Conservation (phyloP, 2,797 vertebrate genomes). For the Galaxias olidus region DNA sequence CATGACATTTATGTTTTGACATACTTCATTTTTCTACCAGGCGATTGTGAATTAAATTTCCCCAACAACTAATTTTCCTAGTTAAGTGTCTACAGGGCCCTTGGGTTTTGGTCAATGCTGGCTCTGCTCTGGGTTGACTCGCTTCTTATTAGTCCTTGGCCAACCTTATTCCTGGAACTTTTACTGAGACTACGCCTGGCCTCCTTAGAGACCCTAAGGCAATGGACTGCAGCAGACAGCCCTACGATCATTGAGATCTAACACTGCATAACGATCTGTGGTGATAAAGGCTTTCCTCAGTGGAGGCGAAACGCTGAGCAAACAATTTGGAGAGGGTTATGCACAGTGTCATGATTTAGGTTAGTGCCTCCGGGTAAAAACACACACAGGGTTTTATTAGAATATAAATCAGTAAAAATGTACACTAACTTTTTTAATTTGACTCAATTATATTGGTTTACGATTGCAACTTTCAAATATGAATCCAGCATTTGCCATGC, state of each 20-base stretch:
- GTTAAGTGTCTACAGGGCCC: not conserved
- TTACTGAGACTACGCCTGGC: not conserved
- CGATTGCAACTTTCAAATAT: too few species aligned
- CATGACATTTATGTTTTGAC: too few species aligned
- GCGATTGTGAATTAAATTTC: too few species aligned
- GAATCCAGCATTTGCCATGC: too few species aligned
- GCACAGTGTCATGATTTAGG: not conserved
- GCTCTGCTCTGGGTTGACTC: not conserved
- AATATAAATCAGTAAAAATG: too few species aligned
- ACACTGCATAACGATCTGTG: not conserved
- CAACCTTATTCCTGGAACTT: not conserved
- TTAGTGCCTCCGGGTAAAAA: not conserved
- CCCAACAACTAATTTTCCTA: too few species aligned
- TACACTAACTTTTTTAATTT: too few species aligned
- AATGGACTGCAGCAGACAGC: not conserved
- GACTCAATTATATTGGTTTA: too few species aligned
- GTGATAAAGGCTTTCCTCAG: constrained; percentile 1
- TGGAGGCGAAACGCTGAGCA: not conserved
- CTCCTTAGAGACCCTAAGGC: not conserved
- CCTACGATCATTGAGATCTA: constrained; percentile 3
- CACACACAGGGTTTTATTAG: too few species aligned
- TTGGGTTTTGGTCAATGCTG: not conserved
- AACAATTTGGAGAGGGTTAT: not conserved
- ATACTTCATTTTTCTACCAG: too few species aligned
- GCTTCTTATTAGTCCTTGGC: not conserved